Evolutionary conservation across 2,797 vertebrate species (phyloP).

Genomic region (Thaleichthys pacificus): DNA sequence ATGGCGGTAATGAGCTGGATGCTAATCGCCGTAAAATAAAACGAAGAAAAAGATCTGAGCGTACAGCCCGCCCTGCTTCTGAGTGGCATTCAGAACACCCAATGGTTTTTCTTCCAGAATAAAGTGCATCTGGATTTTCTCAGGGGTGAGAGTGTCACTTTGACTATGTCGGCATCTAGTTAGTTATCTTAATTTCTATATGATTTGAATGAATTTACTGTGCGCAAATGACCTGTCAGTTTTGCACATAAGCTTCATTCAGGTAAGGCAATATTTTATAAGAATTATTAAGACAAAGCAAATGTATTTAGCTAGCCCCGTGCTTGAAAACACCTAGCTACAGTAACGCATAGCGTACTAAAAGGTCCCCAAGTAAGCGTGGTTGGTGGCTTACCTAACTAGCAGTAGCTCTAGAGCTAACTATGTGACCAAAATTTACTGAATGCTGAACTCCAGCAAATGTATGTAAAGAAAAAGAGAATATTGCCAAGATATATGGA

Average conservation of each 20-base stretch:
- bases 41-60: neutral
- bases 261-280: neutral
- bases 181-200: neutral
- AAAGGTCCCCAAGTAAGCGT: neutral
- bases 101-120: neutral
- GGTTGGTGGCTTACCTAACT: neutral
- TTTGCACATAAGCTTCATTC: neutral
- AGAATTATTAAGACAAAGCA: neutral
- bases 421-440: neutral
- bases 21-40: neutral
- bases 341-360: neutral
- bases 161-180: neutral
- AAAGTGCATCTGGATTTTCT: neutral
- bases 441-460: too few relatives aligned
- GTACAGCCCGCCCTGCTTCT: neutral
- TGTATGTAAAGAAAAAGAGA: too few relatives aligned
- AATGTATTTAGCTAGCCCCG: neutral
- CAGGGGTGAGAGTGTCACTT: neutral
- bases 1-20: neutral
- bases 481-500: too few relatives aligned
- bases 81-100: neutral
- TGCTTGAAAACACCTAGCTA: neutral
- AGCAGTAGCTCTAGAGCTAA: neutral
- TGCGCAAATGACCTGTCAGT: neutral
- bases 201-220: neutral